Base-by-base conservation (phyloP, 2,797 vertebrate species). In the Hybognathus amarus region DNA sequence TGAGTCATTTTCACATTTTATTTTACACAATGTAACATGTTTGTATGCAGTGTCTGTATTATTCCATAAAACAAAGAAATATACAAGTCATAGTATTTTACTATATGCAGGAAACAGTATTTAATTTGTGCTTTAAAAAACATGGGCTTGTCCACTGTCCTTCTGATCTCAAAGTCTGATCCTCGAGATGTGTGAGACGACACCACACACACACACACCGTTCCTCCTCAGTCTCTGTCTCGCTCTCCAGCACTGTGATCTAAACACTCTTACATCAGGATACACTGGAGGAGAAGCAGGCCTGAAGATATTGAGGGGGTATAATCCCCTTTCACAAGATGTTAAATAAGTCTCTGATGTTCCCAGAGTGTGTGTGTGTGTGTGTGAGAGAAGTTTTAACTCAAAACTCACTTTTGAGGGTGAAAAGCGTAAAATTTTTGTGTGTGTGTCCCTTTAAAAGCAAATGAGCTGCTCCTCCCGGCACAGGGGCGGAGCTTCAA, bases 61-160 rank as follows among this genome's bases (percentile, higher is more conserved):
- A 94, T 96, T 94, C 94, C 96, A 96, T 93, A 94, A 92, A 96
- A 94, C 91, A 94, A 96, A 95, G 95, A 94, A 93, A 93, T 89
- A 93, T 92, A 92, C 91, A 92, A 84, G 77, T 88, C 61, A 73
- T 82, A 87, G 87, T 86, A 85, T 84, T 83, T 63, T 84, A 83
- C 59, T 84, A 86, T 89, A 88, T 88, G 86, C 87, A 94, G 92
- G 92, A 94, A 92, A 92, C 88, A 69, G 73, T 36, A 89, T 88
- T 94, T 93, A 91, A 91, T 90, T 93, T 91, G 90, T 91, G 90
- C 90, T 91, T 91, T 93, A 80, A 90, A 90, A 93, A 90, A 91
- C 90, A 80, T 87, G 89, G 47, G 12, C 2, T 61, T 61, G 59
- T 61, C 13, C 24, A 27, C 7, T 15, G 12, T 8, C 3, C 61